Evolutionary conservation across 2,888 invertebrate genomes (phyloP), one percentile per base, ranked within the genome.

Genomic region (Hirtodrosophila histrioides): DNA sequence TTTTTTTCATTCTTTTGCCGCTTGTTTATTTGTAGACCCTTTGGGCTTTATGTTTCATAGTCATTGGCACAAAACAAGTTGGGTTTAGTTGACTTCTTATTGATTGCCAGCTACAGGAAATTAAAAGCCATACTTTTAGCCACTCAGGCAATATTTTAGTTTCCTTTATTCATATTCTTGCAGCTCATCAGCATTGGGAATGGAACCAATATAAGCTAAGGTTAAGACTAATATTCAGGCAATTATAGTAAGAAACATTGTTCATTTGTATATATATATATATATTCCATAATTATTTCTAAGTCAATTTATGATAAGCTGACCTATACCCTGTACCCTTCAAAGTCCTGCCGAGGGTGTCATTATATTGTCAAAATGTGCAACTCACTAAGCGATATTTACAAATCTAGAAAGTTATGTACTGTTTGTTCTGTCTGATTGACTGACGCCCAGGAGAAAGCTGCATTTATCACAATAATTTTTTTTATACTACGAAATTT

Each of bases 51-150:
- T 63, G 58, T 58, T 63, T 63, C 27, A 37, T 46, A 57, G 57
- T 6, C 31, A 80, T 80, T 80, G 66, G 49, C 77, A 69, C 56
- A 70, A 71, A 75, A 69, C 70, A 67, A 71, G 70, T 68, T 67
- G 60, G 57, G 51, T 70, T 86, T 74, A 69, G 78, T 87, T 84
- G 61, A 57, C 55, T 80, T 78, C 68, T 63, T 78, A 85, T 82
- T 86, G 69, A 72, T 61, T 74, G 64, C 62, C 56, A 54, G 64
- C 58, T 60, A 73, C 82, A 85, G 83, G 78, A 81, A 83, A 86
- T 83, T 83, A 82, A 82, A 86, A 77, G 79, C 66, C 76, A 66
- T 41, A 54, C 49, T 46, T 45, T 53, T n/a, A 29, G 17, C n/a
- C 51, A 39, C 35, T 61, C 57, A 66, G 60, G 37, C 50, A 66